Evolutionary conservation across 2,113 vertebrate species (phyloP), one percentile per base, ranked within the genome.

Genomic region (Hippolais icterina): DNA sequence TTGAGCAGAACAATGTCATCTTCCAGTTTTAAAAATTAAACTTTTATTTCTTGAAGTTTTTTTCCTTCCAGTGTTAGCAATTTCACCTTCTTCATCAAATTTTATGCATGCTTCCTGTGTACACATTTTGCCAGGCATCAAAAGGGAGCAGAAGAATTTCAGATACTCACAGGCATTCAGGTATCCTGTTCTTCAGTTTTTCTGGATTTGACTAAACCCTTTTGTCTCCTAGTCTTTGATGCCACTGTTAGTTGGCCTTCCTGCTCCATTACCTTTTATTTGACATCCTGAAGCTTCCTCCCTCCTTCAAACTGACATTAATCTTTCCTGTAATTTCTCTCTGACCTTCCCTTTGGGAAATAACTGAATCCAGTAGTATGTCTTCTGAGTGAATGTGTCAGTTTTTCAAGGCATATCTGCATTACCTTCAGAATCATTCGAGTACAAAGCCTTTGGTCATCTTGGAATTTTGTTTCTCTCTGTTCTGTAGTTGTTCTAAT

Each of bases 281-380:
- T 87, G 69, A 68, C 13, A 70, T 22, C 50, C 33, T 84, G 42
- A 42, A 66, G 6, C 61, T 71, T 93, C 35, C 1, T 71, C 24
- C 7, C 8, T 71, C 14, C 35, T 87, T 78, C 65, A 42, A 39
- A 60, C 47, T 78, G 56, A 66, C 56, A 60, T 94, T 66, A 78
- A 42, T 70, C 65, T 93, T 78, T 42, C 12, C 33, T 70, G 42
- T 74, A 78, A 82, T 61, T 92, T 93, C n/a, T 59, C 11, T 60
- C 19, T 81, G 49, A 74, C 71, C 63, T 90, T 83, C 44, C 46
- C 54, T 74, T 78, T 59, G 64, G 68, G 78, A 92, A 90, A 70
- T 69, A 74, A 92, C 23, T 83, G 42, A 72, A 83, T 83, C 59
- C n/a, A 94, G 22, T 41, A 76, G 37, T 80, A 31, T 24, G 50